Evolutionary conservation across 2,113 vertebrate genomes (phyloP).

Genomic region (Pteropus alecto): DNA sequence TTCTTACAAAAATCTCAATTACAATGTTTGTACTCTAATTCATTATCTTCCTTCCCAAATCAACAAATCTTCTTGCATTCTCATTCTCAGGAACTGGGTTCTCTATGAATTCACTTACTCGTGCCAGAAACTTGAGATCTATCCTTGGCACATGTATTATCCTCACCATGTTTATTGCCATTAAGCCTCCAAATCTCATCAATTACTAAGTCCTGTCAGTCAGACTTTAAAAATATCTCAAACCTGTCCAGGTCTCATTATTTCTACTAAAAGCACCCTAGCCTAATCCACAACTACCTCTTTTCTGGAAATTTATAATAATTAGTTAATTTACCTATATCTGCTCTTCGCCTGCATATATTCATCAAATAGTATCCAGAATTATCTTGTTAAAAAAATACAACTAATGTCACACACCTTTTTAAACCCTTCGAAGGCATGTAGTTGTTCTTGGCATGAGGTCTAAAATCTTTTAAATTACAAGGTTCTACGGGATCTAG

Average conservation of each 20-base stretch:
- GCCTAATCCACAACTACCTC: not conserved
- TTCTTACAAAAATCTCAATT: not conserved
- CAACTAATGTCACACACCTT: not conserved
- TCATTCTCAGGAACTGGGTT: not conserved
- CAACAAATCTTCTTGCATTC: not conserved
- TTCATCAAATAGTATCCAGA: not conserved
- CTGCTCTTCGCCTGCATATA: not conserved
- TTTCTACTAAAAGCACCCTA: not conserved
- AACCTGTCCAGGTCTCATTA: not conserved
- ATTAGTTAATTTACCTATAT: not conserved
- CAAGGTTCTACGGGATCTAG: not conserved
- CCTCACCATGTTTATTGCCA: not conserved
- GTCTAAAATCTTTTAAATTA: not conserved
- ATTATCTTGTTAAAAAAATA: not conserved
- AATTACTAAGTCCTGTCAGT: not conserved
- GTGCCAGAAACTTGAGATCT: not conserved
- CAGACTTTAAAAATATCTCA: not conserved
- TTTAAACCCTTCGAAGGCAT: not conserved
- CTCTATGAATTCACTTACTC: not conserved
- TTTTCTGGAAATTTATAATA: slow-evolving; percentile 5
- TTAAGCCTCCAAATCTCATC: not conserved
- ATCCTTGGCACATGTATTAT: not conserved
- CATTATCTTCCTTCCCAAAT: not conserved
- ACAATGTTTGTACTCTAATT: not conserved
- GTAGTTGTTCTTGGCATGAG: not conserved